These are phyloP conservation scores for Laothoe populi DNA, from an alignment of 2,888 invertebrate genomes.

Conservation along the genomic window DNA sequence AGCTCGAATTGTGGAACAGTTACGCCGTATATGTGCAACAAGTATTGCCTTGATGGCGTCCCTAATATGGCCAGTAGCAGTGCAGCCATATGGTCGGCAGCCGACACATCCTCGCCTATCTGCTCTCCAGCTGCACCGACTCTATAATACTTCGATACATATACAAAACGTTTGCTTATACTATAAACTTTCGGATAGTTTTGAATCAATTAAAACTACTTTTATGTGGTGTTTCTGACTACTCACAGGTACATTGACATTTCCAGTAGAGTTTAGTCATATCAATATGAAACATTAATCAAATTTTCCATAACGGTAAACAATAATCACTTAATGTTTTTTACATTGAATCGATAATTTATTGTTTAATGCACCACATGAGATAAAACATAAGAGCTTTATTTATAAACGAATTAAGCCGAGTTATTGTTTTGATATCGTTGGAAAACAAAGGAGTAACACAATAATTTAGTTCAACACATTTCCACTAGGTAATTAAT, in stretches of 20 bases:
- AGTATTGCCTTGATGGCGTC: conserved; percentile 81
- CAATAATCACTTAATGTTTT: background rate
- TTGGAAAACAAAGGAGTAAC: conserved; percentile 45
- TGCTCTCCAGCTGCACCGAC: conserved; percentile 58
- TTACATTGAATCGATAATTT: background rate
- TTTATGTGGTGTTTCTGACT: conserved; percentile 8
- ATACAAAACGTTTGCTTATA: background rate
- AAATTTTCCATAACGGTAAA: conserved; percentile 14
- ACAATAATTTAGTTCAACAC: conserved; percentile 61
- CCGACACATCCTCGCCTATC: conserved; percentile 73
- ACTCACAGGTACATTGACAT: conserved; percentile 43
- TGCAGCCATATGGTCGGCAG: conserved; percentile 79
- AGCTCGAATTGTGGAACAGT: conserved; percentile 74
- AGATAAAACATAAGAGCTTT: conserved; percentile 31
- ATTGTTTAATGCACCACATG: conserved; percentile 20
- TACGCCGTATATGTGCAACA: conserved; percentile 83
- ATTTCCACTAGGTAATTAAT: conserved; percentile 47
- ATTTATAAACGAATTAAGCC: conserved; percentile 52
- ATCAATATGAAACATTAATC: background rate
- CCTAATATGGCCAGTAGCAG: conserved; percentile 76
- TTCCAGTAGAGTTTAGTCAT: conserved; percentile 29
- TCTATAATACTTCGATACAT: conserved; percentile 42
- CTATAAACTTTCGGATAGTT: background rate
- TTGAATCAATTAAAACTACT: conserved; percentile 6
- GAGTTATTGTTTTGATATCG: conserved; percentile 52